Evolutionary conservation across 2,888 invertebrate species (phyloP).

Genomic region (Apamea monoglypha): DNA sequence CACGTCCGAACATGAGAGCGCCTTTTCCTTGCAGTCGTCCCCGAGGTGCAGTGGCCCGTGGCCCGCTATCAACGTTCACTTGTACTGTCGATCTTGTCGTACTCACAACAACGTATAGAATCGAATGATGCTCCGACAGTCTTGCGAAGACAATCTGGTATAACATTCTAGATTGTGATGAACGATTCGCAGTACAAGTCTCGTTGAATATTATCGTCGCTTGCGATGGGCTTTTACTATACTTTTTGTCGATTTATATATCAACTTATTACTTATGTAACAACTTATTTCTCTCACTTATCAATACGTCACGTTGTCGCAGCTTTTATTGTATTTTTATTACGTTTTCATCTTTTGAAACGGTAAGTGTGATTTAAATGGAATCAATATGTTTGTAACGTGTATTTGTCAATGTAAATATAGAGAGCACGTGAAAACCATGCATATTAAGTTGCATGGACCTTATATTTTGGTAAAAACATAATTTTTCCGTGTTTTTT

Average conservation of each 20-base stretch:
- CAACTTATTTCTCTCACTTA: constrained; percentile 17
- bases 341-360: neutral
- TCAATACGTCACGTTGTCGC: constrained; percentile 40
- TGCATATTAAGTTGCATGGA: constrained; percentile 21
- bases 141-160: neutral
- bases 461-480: neutral
- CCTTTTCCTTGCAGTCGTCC: constrained; percentile 87
- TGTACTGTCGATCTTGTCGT: constrained; percentile 55
- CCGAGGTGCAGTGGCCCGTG: constrained; percentile 81
- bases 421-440: constrained; percentile 14
- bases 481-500: neutral
- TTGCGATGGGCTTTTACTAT: constrained; percentile 80
- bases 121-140: neutral
- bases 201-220: constrained; percentile 76
- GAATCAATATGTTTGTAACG: constrained; percentile 8
- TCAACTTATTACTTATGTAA: constrained; percentile 1
- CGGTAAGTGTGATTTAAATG: constrained; percentile 39
- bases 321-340: constrained; percentile 52
- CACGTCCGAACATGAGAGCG: constrained; percentile 89
- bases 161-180: constrained; percentile 6
- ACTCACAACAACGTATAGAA: constrained; percentile 9
- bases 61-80: constrained; percentile 52
- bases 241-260: constrained; percentile 53
- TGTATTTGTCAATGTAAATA: constrained; percentile 34
- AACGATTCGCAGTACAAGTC: constrained; percentile 70